Percentiles rank a stretch among this genome's conserved stretches.
These are phyloP conservation scores for Eustalomyia histrio DNA, from an alignment of 2,888 invertebrate species.

Conservation along the genomic window DNA sequence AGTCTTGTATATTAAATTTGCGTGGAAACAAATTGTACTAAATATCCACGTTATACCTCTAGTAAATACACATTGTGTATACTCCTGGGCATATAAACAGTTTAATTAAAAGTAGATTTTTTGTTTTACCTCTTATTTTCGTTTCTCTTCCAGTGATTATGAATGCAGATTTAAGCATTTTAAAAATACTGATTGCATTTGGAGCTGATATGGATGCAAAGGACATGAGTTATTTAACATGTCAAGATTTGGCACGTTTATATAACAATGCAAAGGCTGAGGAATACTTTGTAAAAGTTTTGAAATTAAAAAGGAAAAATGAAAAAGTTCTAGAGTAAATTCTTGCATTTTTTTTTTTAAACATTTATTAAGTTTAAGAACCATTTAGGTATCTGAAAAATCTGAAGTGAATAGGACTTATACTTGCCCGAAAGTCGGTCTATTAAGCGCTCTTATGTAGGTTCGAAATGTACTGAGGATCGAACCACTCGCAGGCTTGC, in stretches of 20 bases:
- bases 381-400: no score
- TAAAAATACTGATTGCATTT: slow-evolving; percentile 74
- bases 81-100: background rate
- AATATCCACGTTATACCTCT: no score
- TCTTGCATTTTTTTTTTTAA: no score
- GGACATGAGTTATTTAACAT: slow-evolving; percentile 72
- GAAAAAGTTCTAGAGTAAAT: background rate
- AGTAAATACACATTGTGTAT: no score
- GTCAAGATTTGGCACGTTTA: slow-evolving; percentile 74
- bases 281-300: slow-evolving; percentile 72
- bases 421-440: no score
- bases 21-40: no score
- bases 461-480: no score
- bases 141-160: slow-evolving; percentile 73
- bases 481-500: no score
- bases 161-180: slow-evolving; percentile 73
- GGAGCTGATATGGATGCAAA: slow-evolving; percentile 72
- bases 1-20: no score
- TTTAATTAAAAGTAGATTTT: slow-evolving; percentile 40
- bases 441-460: no score
- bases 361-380: no score
- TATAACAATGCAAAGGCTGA: slow-evolving; percentile 71
- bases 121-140: slow-evolving; percentile 24
- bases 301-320: slow-evolving; percentile 57
- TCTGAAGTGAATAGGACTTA: no score